Conservation (phyloP, 2,888 invertebrate species). For the Phortica okadai region DNA sequence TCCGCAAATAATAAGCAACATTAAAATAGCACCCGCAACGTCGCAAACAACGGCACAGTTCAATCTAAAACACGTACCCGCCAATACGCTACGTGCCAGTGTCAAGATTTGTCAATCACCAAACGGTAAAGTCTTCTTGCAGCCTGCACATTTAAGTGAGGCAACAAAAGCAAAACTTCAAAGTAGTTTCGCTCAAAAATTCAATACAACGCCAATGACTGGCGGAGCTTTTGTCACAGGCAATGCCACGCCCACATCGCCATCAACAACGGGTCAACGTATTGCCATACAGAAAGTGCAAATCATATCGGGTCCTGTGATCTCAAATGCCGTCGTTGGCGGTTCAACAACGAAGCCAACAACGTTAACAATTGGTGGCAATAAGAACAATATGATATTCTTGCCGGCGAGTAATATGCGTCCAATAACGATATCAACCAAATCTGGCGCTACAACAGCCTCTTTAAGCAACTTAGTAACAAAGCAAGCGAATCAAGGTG, state of each 20-base stretch:
- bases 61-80: slow-evolving; percentile 67
- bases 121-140: slow-evolving; percentile 74
- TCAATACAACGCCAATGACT: slow-evolving; percentile 37
- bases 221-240: slow-evolving; percentile 18
- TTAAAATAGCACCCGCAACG: slow-evolving; percentile 65
- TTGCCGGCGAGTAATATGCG: slow-evolving; percentile 67
- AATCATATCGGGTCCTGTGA: slow-evolving; percentile 66
- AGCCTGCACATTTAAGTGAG: slow-evolving; percentile 63
- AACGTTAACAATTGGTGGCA: slow-evolving; percentile 56
- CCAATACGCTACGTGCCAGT: slow-evolving; percentile 67
- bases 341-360: slow-evolving; percentile 51
- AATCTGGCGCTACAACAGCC: slow-evolving; percentile 29
- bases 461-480: slow-evolving; percentile 21
- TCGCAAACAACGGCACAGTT: slow-evolving; percentile 45
- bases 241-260: slow-evolving; percentile 50
- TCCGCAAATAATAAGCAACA: slow-evolving; percentile 68
- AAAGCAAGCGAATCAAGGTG: slow-evolving; percentile 45
- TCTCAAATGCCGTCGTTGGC: slow-evolving; percentile 46
- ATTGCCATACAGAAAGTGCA: slow-evolving; percentile 75
- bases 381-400: slow-evolving; percentile 74
- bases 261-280: slow-evolving; percentile 59
- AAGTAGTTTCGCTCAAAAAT: slow-evolving; percentile 48
- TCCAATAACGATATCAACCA: slow-evolving; percentile 58
- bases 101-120: slow-evolving; percentile 74
- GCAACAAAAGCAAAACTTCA: slow-evolving; percentile 49